phyloP scores from a whole-genome alignment of 53 echinoderm and acorn worm genomes.

The Paracentrotus lividus region DNA sequence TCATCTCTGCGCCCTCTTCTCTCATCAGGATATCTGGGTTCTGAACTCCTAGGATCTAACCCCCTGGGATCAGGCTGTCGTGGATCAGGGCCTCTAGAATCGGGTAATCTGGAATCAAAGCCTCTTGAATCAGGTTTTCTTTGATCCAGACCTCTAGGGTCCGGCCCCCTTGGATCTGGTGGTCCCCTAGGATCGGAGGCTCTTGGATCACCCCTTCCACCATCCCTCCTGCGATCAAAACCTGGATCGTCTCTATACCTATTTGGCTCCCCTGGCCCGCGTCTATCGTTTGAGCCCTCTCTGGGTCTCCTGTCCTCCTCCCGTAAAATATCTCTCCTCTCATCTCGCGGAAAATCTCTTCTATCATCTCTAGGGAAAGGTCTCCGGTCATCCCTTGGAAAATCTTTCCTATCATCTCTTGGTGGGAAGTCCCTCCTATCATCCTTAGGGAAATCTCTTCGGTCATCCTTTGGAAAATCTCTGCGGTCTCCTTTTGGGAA shows the following conservation, averaged over 20 bases:
- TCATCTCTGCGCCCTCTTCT: constrained; percentile 14
- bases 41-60: constrained; percentile 14
- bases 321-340: constrained; percentile 48
- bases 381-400: constrained; percentile 40
- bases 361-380: constrained; percentile 38
- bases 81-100: constrained; percentile 9
- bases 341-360: constrained; percentile 49
- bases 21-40: constrained; percentile 35
- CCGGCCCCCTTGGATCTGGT: constrained; percentile 5
- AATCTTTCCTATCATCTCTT: constrained; percentile 62
- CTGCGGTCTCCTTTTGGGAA: constrained; percentile 34
- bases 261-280: constrained; percentile 24
- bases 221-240: constrained; percentile 29
- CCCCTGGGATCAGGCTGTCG: not conserved
- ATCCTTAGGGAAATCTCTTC: constrained; percentile 52
- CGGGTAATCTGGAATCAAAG: not conserved
- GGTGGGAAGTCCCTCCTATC: constrained; percentile 45
- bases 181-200: not conserved
- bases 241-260: constrained; percentile 59
- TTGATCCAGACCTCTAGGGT: constrained; percentile 1
- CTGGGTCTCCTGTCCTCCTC: constrained; percentile 60
- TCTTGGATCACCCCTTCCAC: constrained; percentile 28
- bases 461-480: constrained; percentile 55
- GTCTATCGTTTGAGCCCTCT: constrained; percentile 62
- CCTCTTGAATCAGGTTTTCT: constrained; percentile 25